phyloP scores from a whole-genome alignment of 1,140 invertebrate species.

The Trinorchestia longiramus region DNA sequence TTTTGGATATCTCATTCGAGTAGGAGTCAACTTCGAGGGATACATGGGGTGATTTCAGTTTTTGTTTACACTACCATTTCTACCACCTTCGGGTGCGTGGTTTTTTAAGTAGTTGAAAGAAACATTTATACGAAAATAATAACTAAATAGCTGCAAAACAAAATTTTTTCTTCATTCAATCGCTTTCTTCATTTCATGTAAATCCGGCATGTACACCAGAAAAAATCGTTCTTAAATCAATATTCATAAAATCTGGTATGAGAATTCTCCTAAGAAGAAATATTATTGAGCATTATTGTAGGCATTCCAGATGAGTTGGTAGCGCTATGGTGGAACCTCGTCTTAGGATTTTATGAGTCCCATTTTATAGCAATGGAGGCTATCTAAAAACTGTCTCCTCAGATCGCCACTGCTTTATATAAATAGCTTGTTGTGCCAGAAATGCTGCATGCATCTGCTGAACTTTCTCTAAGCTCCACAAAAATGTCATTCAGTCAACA shows the following conservation, averaged over 20 bases:
- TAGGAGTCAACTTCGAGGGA: too few species aligned
- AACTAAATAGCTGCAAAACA: neutral
- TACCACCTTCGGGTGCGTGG: neutral
- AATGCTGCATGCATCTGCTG: neutral
- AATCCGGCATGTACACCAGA: neutral
- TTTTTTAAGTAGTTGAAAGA: neutral
- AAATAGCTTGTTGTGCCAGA: neutral
- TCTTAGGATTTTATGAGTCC: neutral
- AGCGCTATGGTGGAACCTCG: conserved; percentile 8
- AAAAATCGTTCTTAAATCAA: neutral
- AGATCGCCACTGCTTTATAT: conserved; percentile 15
- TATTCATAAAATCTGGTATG: neutral
- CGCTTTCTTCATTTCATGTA: neutral
- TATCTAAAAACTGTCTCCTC: neutral
- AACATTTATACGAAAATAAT: neutral
- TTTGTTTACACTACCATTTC: neutral
- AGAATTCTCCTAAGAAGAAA: neutral
- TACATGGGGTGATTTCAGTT: too few species aligned
- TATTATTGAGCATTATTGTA: neutral
- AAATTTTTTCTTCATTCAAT: neutral
- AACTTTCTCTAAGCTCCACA: neutral
- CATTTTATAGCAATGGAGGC: conserved; percentile 22
- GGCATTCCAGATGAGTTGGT: neutral
- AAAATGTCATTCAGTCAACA: neutral
- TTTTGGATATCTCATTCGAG: neutral